Percentiles rank a stretch among this genome's conserved stretches.
Evolutionary conservation across 2,888 invertebrate species (phyloP).

Genomic region (Hirtodrosophila trivittata): DNA sequence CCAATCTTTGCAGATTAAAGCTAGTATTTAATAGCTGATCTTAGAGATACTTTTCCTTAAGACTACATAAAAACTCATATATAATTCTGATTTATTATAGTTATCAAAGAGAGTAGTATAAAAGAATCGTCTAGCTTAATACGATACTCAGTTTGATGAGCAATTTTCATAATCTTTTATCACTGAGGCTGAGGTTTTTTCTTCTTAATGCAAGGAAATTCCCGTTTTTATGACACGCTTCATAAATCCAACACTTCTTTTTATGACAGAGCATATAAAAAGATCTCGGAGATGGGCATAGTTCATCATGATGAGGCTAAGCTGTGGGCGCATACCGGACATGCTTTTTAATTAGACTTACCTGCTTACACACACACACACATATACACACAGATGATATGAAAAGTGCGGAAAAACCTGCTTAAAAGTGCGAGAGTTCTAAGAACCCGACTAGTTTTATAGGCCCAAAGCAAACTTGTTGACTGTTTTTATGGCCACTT

Average conservation of each 20-base stretch:
- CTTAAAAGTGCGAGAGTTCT: slow-evolving; percentile 52
- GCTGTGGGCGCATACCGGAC: slow-evolving; percentile 55
- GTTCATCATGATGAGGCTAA: slow-evolving; percentile 10
- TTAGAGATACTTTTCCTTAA: too few relatives aligned
- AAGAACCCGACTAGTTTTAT: slow-evolving; percentile 65
- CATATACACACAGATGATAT: slow-evolving; percentile 8
- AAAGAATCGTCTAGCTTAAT: too few relatives aligned
- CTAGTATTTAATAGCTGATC: too few relatives aligned
- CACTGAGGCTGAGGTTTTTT: too few relatives aligned
- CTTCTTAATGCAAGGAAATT: slow-evolving; percentile 7
- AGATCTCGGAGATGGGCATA: slow-evolving; percentile 8
- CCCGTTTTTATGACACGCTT: slow-evolving; percentile 15
- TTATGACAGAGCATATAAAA: slow-evolving; percentile 26
- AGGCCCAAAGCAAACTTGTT: slow-evolving; percentile 66
- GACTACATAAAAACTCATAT: too few relatives aligned
- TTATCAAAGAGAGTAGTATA: too few relatives aligned
- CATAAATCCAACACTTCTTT: slow-evolving; percentile 25
- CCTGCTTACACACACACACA: not conserved
- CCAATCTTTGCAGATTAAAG: too few relatives aligned
- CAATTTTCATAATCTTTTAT: too few relatives aligned
- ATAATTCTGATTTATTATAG: too few relatives aligned
- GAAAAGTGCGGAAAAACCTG: slow-evolving; percentile 61
- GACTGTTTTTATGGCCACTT: slow-evolving; percentile 56
- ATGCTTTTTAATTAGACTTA: slow-evolving; percentile 52
- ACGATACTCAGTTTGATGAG: too few relatives aligned